Evolutionary conservation across 2,888 invertebrate species (phyloP).

Genomic region (Amphipoea lucens): DNA sequence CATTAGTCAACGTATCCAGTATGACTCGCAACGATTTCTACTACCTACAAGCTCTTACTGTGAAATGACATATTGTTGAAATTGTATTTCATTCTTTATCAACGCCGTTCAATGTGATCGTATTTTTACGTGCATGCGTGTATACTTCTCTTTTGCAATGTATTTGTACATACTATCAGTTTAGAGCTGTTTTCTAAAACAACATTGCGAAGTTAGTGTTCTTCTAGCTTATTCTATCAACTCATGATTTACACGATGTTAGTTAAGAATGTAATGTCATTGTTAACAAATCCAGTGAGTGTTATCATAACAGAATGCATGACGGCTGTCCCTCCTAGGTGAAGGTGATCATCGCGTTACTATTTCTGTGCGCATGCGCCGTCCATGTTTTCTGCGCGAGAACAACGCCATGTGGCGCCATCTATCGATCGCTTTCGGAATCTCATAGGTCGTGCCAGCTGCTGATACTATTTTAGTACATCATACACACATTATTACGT

Average conservation of each 20-base stretch:
- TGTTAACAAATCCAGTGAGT: constrained; percentile 54
- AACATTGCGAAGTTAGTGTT: not conserved
- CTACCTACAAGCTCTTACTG: constrained; percentile 31
- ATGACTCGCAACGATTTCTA: constrained; percentile 52
- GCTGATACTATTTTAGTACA: constrained; percentile 85
- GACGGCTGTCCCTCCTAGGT: constrained; percentile 84
- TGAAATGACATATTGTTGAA: not conserved
- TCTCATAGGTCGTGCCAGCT: constrained; percentile 80
- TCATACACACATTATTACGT: constrained; percentile 67
- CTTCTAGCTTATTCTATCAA: constrained; percentile 5
- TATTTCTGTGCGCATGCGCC: constrained; percentile 88
- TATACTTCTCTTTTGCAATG: not conserved
- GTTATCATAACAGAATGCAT: constrained; percentile 75
- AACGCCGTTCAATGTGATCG: too few relatives aligned
- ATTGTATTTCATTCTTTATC: not conserved
- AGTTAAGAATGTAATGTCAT: constrained; percentile 12
- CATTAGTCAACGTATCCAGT: constrained; percentile 69
- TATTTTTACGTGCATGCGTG: not conserved
- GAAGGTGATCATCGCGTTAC: constrained; percentile 87
- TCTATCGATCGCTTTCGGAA: constrained; percentile 81
- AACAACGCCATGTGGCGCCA: constrained; percentile 81
- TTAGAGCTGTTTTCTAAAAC: constrained; percentile 6
- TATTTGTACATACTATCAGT: not conserved
- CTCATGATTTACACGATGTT: not conserved
- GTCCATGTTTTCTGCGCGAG: constrained; percentile 73